Evolutionary conservation across 2,797 vertebrate genomes (phyloP).

Genomic region (Danio jaintianensis): DNA sequence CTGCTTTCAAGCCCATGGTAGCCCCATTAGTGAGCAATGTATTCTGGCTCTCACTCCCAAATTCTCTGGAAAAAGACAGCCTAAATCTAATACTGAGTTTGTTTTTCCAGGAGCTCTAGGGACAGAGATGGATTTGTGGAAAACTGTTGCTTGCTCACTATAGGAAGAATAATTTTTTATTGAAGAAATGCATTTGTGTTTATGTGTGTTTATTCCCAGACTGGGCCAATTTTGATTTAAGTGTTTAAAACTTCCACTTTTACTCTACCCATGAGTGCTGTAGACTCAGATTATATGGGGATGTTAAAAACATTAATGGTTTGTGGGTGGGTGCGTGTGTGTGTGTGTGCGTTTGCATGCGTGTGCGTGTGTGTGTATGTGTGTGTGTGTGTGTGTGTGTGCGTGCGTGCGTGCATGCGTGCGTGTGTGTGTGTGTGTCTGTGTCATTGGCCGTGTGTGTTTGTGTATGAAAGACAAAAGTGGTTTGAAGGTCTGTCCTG

Average conservation of each 20-base stretch:
- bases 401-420: too few relatives aligned
- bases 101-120: not conserved
- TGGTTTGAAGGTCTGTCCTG: not conserved
- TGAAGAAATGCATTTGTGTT: not conserved
- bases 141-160: not conserved
- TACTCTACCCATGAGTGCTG: constrained; percentile 8
- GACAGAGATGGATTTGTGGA: not conserved
- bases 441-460: not conserved
- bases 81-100: not conserved
- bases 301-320: constrained; percentile 40
- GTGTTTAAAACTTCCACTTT: constrained; percentile 36
- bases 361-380: not conserved
- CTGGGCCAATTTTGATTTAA: constrained; percentile 18
- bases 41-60: not conserved
- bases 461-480: not conserved
- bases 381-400: not conserved
- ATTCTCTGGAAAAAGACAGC: not conserved
- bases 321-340: not conserved
- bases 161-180: not conserved
- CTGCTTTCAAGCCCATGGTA: not conserved
- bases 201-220: not conserved
- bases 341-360: constrained; percentile 10
- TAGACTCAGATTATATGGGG: not conserved
- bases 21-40: not conserved
- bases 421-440: not conserved